These are phyloP conservation scores for Oxyruncus cristatus DNA, from an alignment of 2,113 vertebrate genomes.

Conservation along the genomic window DNA sequence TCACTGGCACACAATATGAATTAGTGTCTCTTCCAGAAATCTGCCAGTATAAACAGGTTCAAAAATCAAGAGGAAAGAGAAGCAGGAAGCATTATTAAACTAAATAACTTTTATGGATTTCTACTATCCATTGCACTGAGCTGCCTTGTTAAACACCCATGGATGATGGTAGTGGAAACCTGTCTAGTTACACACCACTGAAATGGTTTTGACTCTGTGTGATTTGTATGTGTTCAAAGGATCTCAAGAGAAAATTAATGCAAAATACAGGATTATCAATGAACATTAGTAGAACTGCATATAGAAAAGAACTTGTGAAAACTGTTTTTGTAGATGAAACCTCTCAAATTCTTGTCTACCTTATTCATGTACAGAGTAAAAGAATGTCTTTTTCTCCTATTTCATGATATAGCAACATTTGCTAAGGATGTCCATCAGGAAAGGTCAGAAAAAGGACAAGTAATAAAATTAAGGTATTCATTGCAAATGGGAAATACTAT, in stretches of 20 bases:
- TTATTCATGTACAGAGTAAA: neutral
- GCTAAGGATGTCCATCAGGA: neutral
- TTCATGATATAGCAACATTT: neutral
- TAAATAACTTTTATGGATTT: neutral
- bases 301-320: neutral
- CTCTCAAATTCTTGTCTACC: neutral
- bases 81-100: neutral
- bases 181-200: neutral
- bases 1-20: neutral
- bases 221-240: neutral
- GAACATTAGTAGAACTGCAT: neutral
- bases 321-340: neutral
- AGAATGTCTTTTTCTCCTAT: neutral
- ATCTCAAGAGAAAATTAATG: neutral
- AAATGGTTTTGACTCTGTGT: neutral
- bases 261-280: neutral
- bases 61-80: neutral
- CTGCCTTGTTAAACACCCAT: neutral
- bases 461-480: neutral
- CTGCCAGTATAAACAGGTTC: neutral
- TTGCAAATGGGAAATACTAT: neutral
- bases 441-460: neutral
- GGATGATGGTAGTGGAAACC: neutral
- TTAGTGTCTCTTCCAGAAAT: neutral
- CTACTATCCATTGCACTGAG: neutral